phyloP scores from a whole-genome alignment of 35 echinoderm and acorn worm species.

The Stichopus chloronotus region DNA sequence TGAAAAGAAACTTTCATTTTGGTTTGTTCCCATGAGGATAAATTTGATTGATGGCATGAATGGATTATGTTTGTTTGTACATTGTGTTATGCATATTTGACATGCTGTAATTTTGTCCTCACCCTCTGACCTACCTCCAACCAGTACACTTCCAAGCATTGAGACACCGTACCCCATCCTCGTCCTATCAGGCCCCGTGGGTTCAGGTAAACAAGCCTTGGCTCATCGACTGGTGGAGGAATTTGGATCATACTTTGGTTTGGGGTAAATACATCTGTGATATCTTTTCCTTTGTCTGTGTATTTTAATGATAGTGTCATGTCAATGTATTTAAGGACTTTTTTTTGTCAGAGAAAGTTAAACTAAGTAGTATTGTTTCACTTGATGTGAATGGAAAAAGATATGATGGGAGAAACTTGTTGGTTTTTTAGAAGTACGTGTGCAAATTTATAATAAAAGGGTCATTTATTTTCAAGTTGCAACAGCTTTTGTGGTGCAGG shows the following conservation, averaged over 20 bases:
- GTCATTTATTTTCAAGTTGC: too few species aligned
- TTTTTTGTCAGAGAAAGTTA: too few species aligned
- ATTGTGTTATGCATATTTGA: background rate
- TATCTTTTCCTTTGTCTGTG: background rate
- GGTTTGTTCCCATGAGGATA: too few species aligned
- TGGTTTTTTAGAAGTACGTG: too few species aligned
- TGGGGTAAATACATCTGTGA: slow-evolving; percentile 74
- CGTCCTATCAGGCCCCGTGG: slow-evolving; percentile 76
- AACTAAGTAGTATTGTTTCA: too few species aligned
- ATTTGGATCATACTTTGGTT: slow-evolving; percentile 89
- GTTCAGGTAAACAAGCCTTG: slow-evolving; percentile 81
- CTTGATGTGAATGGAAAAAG: too few species aligned
- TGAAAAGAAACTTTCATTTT: too few species aligned
- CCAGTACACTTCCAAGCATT: slow-evolving; percentile 83
- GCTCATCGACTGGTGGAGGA: slow-evolving; percentile 85
- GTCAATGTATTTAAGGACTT: background rate
- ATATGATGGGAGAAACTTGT: too few species aligned
- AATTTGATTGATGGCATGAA: too few species aligned
- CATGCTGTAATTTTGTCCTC: background rate
- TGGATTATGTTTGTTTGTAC: too few species aligned
- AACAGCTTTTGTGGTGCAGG: too few species aligned
- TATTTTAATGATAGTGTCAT: background rate
- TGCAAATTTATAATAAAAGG: too few species aligned
- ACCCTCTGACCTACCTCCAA: background rate
- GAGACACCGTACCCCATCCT: slow-evolving; percentile 96